Base-by-base conservation (phyloP, 2,888 invertebrate species). In the Patella ulyssiponensis region DNA sequence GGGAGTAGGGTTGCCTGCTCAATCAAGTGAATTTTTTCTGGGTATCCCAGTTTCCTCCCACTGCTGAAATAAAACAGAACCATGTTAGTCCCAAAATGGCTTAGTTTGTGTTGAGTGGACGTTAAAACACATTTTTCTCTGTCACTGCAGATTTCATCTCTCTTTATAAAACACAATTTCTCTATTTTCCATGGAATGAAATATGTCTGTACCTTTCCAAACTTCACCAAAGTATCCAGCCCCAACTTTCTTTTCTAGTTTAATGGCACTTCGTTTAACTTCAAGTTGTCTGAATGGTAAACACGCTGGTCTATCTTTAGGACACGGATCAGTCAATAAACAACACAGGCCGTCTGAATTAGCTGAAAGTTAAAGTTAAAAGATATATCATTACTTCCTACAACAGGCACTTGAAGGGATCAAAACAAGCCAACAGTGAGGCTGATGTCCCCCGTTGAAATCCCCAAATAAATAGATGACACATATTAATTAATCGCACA, bases 271-370 rank as follows among this genome's bases (percentile, higher is more conserved):
- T 76, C 98, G 93, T 74, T 97, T 96, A 87, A 99, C 98, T 93
- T 99, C 99, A 95, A 98, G 98, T 93, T 99, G 99, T 96, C 98
- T 98, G 94, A 98, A 97, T 90, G 97, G 97, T 90, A 97, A 96
- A 44, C 44, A 44, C 92, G 98, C 97, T 5, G 99, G 98, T 91
- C 97, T 81, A 69, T 88, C 74, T 74, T 97, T 97, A 51, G 98
- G 96, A 90, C 98, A 99, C 11, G 98, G 96, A 89, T 96, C 94
- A 69, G 97, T 96, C 79, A 99, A 93, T 85, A 97, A 96, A 93
- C 98, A 97, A 92, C 98, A 99, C 77, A 99, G 94, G 76, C 98
- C 98, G 92, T 97, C 94, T 54, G 97, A 96, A 92, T 97, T 96
- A 94, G 96, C 97, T 97, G 93, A 3, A 71, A 71, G 12, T 27